Evolutionary conservation across 2,113 vertebrate genomes (phyloP).

Genomic region (Paralichthys olivaceus): DNA sequence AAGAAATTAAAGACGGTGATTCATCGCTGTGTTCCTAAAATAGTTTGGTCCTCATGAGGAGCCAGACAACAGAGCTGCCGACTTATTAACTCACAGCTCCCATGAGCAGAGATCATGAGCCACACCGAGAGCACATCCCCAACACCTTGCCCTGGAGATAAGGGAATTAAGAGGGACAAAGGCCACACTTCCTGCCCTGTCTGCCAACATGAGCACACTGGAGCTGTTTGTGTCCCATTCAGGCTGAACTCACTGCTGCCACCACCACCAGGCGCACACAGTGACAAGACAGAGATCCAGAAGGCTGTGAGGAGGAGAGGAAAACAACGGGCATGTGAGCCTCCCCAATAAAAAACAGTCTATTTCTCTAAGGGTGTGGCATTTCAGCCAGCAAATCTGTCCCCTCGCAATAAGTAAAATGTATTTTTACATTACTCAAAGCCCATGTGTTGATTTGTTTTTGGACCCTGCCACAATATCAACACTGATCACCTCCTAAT

Average conservation of each 20-base stretch:
- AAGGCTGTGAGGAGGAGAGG: not conserved
- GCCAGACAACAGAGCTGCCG: constrained; percentile 52
- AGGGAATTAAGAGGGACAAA: constrained; percentile 56
- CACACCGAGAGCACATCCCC: constrained; percentile 40
- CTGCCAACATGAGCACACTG: constrained; percentile 34
- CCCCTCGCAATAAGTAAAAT: too few relatives aligned
- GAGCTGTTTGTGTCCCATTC: constrained; percentile 27
- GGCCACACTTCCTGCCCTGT: constrained; percentile 21
- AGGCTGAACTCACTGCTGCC: not conserved
- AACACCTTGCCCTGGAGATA: constrained; percentile 64
- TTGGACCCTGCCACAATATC: too few relatives aligned
- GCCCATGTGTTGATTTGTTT: too few relatives aligned
- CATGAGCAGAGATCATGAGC: constrained; percentile 59
- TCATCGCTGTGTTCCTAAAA: constrained; percentile 31
- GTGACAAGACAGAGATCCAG: constrained; percentile 7
- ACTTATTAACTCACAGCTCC: constrained; percentile 52
- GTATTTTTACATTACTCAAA: too few relatives aligned
- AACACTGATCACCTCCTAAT: too few relatives aligned
- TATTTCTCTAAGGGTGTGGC: constrained; percentile 51
- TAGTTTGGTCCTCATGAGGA: constrained; percentile 41
- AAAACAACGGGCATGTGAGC: not conserved
- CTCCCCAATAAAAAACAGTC: constrained; percentile 27
- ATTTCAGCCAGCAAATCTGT: constrained; percentile 55
- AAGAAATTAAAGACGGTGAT: constrained; percentile 4
- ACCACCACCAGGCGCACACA: constrained; percentile 4